Base-by-base conservation (phyloP, 2,113 vertebrate genomes). In the Salminus brasiliensis region DNA sequence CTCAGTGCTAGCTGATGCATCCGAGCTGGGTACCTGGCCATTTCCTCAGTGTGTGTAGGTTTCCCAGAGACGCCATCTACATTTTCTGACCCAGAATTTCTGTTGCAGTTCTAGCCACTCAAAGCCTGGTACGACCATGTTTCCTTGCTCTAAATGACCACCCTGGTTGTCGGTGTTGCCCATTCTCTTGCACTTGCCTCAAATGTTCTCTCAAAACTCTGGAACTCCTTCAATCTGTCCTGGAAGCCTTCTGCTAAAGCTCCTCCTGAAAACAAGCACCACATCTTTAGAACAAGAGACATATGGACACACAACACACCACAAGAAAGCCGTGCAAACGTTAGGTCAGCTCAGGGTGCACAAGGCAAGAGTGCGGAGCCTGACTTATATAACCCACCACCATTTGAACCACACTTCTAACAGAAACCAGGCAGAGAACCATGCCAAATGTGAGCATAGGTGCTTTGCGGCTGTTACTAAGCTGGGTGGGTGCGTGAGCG, bases 161-260 rank as follows among this genome's bases (percentile, higher is more conserved):
- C n/a, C 45, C 32, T 4, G 27, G 8, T 9, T 25, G 52, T 39
- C 29, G 29, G 27, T 39, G 36, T 3, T 5, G 2, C 45, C 6
- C 2, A 7, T 11, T 11, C 49, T 49, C 5, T 76, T 68, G 0
- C 7, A 90, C 90, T 89, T 92, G 96, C 97, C 97, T 99, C 96
- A 94, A 99, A 99, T 72, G 94, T 95, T 88, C 96, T 93, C 88
- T 99, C 98, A 93, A 99, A 99, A 86, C 90, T 93, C 78, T 98
- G 96, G 88, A 99, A 99, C 88, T 98, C 98, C 79, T 95, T 94
- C 74, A 99, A 93, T 83, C 98, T 93, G 74, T 95, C 94, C 73
- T 97, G 94, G 92, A 99, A 99, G 74, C 98, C 98, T 83, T 98
- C 98, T 68, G 96, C 97, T 76, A 98, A 92, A 2, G 95, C 96